Conservation (phyloP, 2,113 vertebrate species). For the Marmota flaviventris region DNA sequence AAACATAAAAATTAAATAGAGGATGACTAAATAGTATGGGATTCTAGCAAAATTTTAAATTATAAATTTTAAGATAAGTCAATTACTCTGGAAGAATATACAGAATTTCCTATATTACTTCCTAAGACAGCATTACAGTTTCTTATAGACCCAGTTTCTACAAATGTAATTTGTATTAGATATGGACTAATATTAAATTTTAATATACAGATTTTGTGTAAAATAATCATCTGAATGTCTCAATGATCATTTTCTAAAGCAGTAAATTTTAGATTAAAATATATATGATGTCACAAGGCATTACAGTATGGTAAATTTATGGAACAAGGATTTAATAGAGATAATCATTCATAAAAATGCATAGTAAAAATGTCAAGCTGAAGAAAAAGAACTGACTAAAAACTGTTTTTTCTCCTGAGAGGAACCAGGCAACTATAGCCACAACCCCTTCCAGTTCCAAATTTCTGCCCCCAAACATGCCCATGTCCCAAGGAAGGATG, state of each 20-base stretch:
- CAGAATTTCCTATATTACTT: conserved; percentile 10
- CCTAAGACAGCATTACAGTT: neutral
- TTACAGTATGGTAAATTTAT: neutral
- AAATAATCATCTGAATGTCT: conserved; percentile 18
- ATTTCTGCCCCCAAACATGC: neutral
- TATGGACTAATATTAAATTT: neutral
- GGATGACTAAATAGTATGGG: neutral
- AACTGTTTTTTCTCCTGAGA: neutral
- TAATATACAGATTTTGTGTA: neutral
- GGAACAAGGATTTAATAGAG: neutral
- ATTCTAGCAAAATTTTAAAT: neutral
- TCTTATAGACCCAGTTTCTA: neutral
- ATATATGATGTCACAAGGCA: neutral
- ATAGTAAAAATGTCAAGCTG: neutral
- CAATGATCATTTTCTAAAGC: neutral
- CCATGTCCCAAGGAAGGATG: neutral
- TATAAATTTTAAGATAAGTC: neutral
- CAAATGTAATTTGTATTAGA: neutral
- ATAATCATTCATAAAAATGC: neutral
- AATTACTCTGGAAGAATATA: neutral
- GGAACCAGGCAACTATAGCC: neutral
- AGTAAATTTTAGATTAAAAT: conserved; percentile 36
- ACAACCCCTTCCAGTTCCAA: neutral
- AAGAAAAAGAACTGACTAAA: neutral
- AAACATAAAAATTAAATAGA: conserved; percentile 62